Evolutionary conservation across 2,888 invertebrate genomes (phyloP), one percentile per base, ranked within the genome.

Genomic region (Maniola hyperantus): DNA sequence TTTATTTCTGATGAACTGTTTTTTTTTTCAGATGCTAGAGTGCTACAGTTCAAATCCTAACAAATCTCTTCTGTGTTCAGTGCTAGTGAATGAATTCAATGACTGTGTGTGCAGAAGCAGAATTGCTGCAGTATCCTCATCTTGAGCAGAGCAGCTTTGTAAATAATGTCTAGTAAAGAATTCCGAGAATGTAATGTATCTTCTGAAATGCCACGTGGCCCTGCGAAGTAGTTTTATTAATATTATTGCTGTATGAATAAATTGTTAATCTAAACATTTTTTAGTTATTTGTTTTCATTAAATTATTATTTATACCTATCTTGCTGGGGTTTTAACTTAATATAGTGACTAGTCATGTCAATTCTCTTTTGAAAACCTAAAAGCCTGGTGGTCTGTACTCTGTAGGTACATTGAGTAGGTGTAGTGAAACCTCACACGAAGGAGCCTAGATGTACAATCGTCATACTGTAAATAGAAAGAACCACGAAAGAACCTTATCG

Each of bases 41-140:
- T 92, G 92, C 82, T 92, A 92, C 83, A 86, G 83, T 79, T 76
- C 85, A 67, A 92, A 92, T 72, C 88, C 91, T 5, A 77, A 85
- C 76, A 88, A 87, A 78, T 83, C 92, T 26, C 83, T 92, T 26
- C 69, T 89, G 70, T 92, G 92, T 86, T 91, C 92, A 78, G 85
- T 88, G 82, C 71, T 91, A 85, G 92, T 92, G 77, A 91, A 88
- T 83, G 79, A 91, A 77, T 92, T 92, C 80, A 91, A 91, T 88
- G 90, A 92, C 83, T 92, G 92, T 85, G 92, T 92, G 58, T 91
- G 92, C 84, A 84, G 86, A 80, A 92, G 91, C 78, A 82, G 92
- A 73, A 79, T 92, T 53, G 85, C 90, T 11, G 89, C 91, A 0
- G 83, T 92, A 42, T 79, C 90, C 15, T 79, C 85, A 1, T 89